These are phyloP conservation scores for Mesocentrotus franciscanus DNA, from an alignment of 53 echinoderm and acorn worm genomes.

Conservation along the genomic window DNA sequence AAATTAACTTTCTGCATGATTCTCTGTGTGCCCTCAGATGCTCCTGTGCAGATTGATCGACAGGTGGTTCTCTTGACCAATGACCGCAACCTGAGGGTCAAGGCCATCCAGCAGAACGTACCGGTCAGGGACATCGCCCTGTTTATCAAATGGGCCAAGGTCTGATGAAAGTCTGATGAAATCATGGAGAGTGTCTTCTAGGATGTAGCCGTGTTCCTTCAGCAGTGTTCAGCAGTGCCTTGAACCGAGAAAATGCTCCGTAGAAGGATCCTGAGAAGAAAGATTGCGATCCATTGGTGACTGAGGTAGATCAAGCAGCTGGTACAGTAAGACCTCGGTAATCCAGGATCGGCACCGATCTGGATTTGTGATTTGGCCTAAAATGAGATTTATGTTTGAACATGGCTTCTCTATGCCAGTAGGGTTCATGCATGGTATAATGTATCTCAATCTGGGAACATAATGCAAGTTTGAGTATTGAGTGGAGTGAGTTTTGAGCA, in stretches of 20 bases:
- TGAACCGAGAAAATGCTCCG: background rate
- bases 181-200: background rate
- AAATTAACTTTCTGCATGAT: background rate
- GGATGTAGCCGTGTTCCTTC: background rate
- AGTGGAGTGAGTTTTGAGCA: too few relatives aligned
- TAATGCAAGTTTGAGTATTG: too few relatives aligned
- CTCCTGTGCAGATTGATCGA: constrained; percentile 83
- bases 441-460: too few relatives aligned
- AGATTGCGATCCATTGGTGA: background rate
- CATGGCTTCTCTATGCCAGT: too few relatives aligned
- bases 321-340: too few relatives aligned
- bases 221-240: background rate
- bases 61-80: constrained; percentile 97
- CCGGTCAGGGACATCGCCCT: constrained; percentile 84
- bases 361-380: too few relatives aligned
- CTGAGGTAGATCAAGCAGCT: background rate
- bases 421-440: too few relatives aligned
- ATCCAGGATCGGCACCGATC: too few relatives aligned
- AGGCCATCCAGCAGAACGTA: constrained; percentile 95
- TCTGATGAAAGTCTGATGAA: constrained; percentile 65
- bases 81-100: constrained; percentile 95
- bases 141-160: constrained; percentile 88
- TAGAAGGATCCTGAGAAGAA: background rate
- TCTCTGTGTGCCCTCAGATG: constrained; percentile 66
- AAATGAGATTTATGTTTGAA: too few relatives aligned